A percentile compares a stretch with the other conserved stretches of the same genome.
phyloP scores from a whole-genome alignment of 2,888 invertebrate species.

The Acrobasis repandana region DNA sequence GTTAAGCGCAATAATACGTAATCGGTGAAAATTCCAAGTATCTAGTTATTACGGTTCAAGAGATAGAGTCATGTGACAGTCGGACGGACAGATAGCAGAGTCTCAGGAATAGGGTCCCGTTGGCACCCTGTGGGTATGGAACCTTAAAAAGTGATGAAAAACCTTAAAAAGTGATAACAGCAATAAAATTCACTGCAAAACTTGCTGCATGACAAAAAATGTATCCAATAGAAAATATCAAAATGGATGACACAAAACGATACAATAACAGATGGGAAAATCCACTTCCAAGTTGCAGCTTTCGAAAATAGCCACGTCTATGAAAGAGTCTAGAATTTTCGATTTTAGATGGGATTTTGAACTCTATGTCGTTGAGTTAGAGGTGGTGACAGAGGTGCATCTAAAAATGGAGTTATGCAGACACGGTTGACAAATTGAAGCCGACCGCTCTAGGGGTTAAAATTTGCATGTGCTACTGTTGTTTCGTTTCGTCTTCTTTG shows the following conservation, averaged over 20 bases:
- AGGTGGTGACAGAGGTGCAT: slow-evolving; percentile 21
- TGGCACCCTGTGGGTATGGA: too few relatives aligned
- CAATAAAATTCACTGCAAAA: background rate
- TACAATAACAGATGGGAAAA: slow-evolving; percentile 16
- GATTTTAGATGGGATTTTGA: slow-evolving; percentile 27
- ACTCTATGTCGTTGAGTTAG: slow-evolving; percentile 28
- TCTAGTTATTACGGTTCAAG: too few relatives aligned
- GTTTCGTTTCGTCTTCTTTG: slow-evolving; percentile 37
- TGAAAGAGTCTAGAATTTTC: background rate
- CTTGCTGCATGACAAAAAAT: background rate
- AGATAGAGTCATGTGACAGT: too few relatives aligned
- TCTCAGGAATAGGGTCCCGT: too few relatives aligned
- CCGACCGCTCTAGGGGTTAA: slow-evolving; percentile 52
- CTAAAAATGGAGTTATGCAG: slow-evolving; percentile 35
- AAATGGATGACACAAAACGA: slow-evolving; percentile 9
- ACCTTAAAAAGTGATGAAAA: too few relatives aligned
- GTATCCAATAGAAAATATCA: slow-evolving; percentile 7
- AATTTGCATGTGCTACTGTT: slow-evolving; percentile 68
- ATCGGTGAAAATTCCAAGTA: too few relatives aligned
- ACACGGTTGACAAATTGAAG: slow-evolving; percentile 69
- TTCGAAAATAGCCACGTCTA: slow-evolving; percentile 14
- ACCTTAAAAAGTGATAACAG: too few relatives aligned
- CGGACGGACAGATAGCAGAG: too few relatives aligned
- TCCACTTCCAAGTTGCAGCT: slow-evolving; percentile 6
- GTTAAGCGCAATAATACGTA: too few relatives aligned